Evolutionary conservation across 2,888 invertebrate genomes (phyloP), one percentile per base, ranked within the genome.

Genomic region (Pocota personata): DNA sequence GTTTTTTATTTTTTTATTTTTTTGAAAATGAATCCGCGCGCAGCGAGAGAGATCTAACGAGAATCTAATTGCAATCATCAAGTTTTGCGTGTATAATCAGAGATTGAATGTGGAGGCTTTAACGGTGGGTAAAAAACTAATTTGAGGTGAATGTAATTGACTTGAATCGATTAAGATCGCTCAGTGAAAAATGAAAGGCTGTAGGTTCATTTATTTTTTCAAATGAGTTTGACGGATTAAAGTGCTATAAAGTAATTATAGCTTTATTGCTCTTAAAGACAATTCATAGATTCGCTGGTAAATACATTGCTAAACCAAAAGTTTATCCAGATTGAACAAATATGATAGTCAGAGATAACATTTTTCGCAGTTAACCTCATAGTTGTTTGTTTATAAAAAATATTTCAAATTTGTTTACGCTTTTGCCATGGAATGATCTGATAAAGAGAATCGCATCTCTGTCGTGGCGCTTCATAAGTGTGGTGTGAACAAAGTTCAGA

Each of bases 61-160:
- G 46, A 80, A 76, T 60, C 58, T 76, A 76, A 76, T 86, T 82
- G 86, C 82, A 86, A 75, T 75, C 55, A 64, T 80, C 32, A 73
- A 64, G 57, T 46, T 60, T 46, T 69, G 52, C 48, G 6, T 64
- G 57, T 48, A 58, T 19, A 37, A 52, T 71, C 52, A 55, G 12
- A 73, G 52, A 71, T 40, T 67, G 16, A 27, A 24, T 40, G 27
- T 10, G 69, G 52, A 21, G 27, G 64, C 57, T 69, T 57, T n/a
- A 60, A 1, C 6, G n/a, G 48, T 60, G 66, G 50, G 73, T 24
- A 60, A n/a, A 40, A 58, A 55, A 16, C 30, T 77, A 21, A 58
- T 43, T 78, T 10, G 40, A 71, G 71, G 62, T 84, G 84, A 75
- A 75, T 71, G 69, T 40, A 64, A 73, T 75, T 69, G 83, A 82